A percentile compares a stretch with the other conserved stretches of the same genome.
phyloP scores from a whole-genome alignment of 2,797 vertebrate genomes.

The Crax fasciolata region DNA sequence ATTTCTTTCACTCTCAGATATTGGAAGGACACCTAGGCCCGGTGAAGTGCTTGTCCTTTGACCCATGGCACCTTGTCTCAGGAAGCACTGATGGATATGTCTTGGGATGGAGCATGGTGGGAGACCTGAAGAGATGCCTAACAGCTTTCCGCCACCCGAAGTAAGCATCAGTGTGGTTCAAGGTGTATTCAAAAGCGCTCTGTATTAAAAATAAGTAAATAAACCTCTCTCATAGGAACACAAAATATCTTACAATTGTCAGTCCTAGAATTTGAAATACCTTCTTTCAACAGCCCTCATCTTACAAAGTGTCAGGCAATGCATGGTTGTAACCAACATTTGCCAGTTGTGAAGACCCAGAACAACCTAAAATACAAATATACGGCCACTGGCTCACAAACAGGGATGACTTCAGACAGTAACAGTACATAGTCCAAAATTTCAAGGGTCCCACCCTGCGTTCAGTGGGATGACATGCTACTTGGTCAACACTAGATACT shows the following conservation, averaged over 20 bases:
- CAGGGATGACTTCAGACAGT: background rate
- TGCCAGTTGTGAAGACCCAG: background rate
- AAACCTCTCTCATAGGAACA: background rate
- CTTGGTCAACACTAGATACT: background rate
- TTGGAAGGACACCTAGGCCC: constrained; percentile 85
- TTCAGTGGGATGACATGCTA: background rate
- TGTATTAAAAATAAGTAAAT: background rate
- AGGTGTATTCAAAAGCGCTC: background rate
- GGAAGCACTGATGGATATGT: constrained; percentile 86
- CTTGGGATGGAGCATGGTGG: constrained; percentile 90
- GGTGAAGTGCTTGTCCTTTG: constrained; percentile 88
- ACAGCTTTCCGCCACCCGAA: constrained; percentile 88
- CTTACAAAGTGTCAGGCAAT: background rate
- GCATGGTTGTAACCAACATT: fast-evolving
- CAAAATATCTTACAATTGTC: background rate
- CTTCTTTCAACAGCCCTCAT: background rate
- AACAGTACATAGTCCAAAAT: fast-evolving
- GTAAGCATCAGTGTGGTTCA: constrained; percentile 78
- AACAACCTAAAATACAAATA: background rate
- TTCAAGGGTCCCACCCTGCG: fast-evolving
- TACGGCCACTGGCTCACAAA: background rate
- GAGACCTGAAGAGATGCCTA: constrained; percentile 81
- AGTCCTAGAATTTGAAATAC: background rate
- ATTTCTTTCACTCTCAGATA: constrained; percentile 71
- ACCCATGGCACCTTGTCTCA: constrained; percentile 89